Evolutionary conservation across 1,140 invertebrate species (phyloP).

Genomic region (Listronotus oregonensis): DNA sequence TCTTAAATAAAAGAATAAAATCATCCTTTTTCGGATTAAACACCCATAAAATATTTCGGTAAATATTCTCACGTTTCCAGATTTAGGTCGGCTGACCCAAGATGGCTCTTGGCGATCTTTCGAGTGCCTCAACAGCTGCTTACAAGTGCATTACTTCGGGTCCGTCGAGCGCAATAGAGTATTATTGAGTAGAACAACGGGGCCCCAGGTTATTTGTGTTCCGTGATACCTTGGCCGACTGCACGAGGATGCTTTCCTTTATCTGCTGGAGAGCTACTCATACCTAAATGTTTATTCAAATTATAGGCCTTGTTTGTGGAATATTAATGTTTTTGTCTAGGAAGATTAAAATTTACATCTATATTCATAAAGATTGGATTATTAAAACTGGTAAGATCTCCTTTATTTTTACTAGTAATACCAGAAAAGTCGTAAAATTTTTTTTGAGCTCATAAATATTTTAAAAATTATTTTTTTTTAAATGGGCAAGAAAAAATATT

Average conservation of each 20-base stretch:
- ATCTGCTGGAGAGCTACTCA: conserved; percentile 26
- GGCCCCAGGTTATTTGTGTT: conserved; percentile 46
- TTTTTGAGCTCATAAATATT: too few species aligned
- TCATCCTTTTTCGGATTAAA: not conserved
- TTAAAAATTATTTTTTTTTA: too few species aligned
- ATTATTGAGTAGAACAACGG: conserved; percentile 53
- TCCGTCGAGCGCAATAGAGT: conserved; percentile 51
- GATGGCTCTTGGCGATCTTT: conserved; percentile 42
- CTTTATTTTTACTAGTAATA: too few species aligned
- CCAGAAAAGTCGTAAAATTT: too few species aligned
- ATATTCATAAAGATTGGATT: too few species aligned
- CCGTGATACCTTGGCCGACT: conserved; percentile 33
- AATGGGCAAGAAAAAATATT: too few species aligned
- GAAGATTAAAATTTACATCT: too few species aligned
- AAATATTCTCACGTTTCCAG: conserved; percentile 34
- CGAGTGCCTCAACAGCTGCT: conserved; percentile 46
- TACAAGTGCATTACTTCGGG: conserved; percentile 51
- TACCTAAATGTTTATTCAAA: conserved; percentile 35
- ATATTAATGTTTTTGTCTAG: too few species aligned
- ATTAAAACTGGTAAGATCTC: too few species aligned
- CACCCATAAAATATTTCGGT: conserved; percentile 21
- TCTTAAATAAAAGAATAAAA: too few species aligned
- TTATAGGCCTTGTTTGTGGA: conserved; percentile 15
- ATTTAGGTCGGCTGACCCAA: conserved; percentile 34
- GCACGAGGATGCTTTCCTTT: conserved; percentile 27